Conservation (phyloP, 2,797 vertebrate genomes). For the Streptopelia turtur region DNA sequence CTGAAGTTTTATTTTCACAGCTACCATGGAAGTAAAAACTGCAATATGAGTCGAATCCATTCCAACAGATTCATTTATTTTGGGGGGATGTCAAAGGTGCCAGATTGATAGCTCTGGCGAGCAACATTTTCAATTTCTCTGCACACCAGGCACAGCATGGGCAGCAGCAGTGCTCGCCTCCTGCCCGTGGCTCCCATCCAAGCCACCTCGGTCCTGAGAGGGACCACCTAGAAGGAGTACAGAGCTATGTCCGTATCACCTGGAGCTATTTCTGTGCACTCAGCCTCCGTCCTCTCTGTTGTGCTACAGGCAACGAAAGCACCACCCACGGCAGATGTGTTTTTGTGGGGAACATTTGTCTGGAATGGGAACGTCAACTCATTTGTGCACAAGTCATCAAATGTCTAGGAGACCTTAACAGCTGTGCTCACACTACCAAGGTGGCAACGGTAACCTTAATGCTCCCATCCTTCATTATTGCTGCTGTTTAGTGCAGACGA, state of each 20-base stretch:
- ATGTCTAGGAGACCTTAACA: conserved; percentile 35
- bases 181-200: conserved; percentile 47
- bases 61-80: conserved; percentile 56
- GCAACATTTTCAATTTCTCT: conserved; percentile 61
- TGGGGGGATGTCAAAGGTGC: conserved; percentile 58
- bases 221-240: conserved; percentile 9
- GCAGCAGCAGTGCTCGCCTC: conserved; percentile 52
- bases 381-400: conserved; percentile 5
- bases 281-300: conserved; percentile 19
- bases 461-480: neutral
- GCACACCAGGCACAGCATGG: conserved; percentile 39
- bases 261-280: conserved; percentile 38
- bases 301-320: conserved; percentile 6
- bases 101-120: conserved; percentile 65
- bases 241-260: neutral
- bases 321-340: conserved; percentile 12
- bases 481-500: neutral
- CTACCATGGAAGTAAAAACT: conserved; percentile 31
- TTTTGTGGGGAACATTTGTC: conserved; percentile 41
- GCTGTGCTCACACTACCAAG: conserved; percentile 39
- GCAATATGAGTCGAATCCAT: conserved; percentile 53
- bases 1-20: conserved; percentile 38
- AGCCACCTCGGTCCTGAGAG: neutral
- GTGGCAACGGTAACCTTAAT: neutral
- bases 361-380: neutral